Conservation (phyloP, 2,888 invertebrate species). For the Eurytoma californica region DNA sequence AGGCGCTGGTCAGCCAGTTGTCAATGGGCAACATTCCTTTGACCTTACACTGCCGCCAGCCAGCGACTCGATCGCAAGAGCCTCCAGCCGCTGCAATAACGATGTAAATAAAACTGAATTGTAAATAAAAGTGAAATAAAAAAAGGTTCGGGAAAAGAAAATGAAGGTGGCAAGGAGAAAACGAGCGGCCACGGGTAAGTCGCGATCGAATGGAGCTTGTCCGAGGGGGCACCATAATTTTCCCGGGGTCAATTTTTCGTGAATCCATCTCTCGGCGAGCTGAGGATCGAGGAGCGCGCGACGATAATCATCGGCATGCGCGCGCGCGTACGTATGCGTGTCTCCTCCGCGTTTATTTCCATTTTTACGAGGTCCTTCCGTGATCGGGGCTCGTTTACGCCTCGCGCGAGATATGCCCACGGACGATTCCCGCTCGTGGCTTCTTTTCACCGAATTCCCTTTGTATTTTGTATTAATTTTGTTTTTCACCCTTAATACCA, state of each 20-base stretch:
- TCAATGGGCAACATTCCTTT: no score
- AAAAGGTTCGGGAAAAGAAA: background rate
- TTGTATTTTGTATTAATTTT: background rate
- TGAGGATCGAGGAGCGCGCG: background rate
- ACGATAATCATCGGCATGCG: constrained; percentile 32
- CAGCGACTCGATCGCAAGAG: no score
- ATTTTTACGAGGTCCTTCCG: constrained; percentile 45
- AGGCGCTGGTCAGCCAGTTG: constrained; percentile 30
- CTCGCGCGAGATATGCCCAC: background rate
- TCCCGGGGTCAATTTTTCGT: constrained; percentile 15
- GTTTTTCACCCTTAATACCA: background rate
- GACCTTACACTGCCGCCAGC: no score
- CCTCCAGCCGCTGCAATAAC: no score
- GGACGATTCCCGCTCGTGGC: no score
- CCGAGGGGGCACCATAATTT: background rate
- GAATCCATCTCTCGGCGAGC: background rate
- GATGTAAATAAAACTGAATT: no score
- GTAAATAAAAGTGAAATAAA: background rate
- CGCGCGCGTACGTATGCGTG: constrained; percentile 13
- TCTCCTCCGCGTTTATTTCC: constrained; percentile 37
- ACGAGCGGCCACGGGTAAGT: background rate
- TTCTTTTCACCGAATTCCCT: no score
- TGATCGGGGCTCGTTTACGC: constrained; percentile 34
- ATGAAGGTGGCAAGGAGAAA: background rate
- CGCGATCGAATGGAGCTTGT: background rate